These are phyloP conservation scores for Nibea coibor DNA, from an alignment of 2,113 vertebrate species.

Conservation along the genomic window DNA sequence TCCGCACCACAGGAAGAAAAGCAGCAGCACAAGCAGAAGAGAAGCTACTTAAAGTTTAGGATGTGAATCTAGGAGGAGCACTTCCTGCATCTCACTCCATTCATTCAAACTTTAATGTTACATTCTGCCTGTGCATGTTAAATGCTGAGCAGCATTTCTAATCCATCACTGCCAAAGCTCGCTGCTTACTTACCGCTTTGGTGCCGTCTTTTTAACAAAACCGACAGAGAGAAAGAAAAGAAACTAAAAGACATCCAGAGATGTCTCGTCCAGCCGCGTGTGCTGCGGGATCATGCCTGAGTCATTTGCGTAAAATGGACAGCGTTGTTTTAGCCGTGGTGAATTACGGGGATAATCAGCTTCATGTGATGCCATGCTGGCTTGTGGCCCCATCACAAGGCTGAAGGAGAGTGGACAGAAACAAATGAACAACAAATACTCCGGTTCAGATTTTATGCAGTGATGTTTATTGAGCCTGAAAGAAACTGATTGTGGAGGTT, in stretches of 20 bases:
- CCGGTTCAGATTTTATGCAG: background rate
- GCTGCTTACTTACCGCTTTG: conserved; percentile 38
- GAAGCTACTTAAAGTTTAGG: too few relatives aligned
- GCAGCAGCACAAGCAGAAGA: background rate
- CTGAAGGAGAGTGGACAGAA: background rate
- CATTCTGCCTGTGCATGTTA: background rate
- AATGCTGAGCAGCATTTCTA: background rate
- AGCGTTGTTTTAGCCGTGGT: conserved; percentile 33
- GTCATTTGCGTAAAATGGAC: conserved; percentile 65
- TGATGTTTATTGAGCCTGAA: conserved; percentile 8
- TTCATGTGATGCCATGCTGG: conserved; percentile 72
- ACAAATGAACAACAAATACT: background rate
- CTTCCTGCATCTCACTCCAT: too few relatives aligned
- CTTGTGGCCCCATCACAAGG: conserved; percentile 21
- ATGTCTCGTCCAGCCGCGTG: conserved; percentile 26
- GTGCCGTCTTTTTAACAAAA: conserved; percentile 12
- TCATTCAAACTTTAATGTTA: background rate
- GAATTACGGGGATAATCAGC: conserved; percentile 68
- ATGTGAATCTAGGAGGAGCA: too few relatives aligned
- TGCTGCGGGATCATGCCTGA: conserved; percentile 56
- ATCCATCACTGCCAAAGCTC: background rate
- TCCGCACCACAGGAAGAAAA: background rate
- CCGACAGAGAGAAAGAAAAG: background rate
- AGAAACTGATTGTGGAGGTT: background rate
- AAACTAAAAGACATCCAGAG: background rate